phyloP scores from a whole-genome alignment of 1,140 invertebrate species.

The Drosophila hydei region DNA sequence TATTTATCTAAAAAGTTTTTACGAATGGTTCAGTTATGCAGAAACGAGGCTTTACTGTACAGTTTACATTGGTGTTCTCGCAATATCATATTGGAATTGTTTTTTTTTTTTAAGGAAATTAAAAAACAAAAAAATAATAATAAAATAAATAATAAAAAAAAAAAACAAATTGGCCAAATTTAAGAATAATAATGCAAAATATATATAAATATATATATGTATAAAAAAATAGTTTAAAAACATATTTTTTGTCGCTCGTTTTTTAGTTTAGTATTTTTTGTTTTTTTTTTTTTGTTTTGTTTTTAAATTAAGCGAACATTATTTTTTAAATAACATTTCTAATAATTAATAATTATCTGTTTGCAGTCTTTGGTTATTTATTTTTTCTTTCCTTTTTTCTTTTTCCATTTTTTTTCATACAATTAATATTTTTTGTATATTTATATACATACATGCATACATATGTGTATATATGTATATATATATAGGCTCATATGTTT shows the following conservation, averaged over 20 bases:
- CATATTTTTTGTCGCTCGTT: constrained; percentile 42
- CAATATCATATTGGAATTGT: constrained; percentile 64
- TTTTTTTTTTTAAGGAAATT: constrained; percentile 57
- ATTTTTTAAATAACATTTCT: constrained; percentile 84
- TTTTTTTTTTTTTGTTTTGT: constrained; percentile 28
- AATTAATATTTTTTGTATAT: constrained; percentile 47
- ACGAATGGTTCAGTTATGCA: constrained; percentile 24
- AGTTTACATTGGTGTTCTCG: constrained; percentile 40
- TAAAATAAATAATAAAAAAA: constrained; percentile 36
- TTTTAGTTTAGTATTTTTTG: constrained; percentile 25
- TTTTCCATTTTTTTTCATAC: constrained; percentile 40
- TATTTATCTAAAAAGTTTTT: constrained; percentile 72
- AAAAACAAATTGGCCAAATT: constrained; percentile 46
- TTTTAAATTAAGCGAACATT: constrained; percentile 79
- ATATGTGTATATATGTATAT: constrained; percentile 14
- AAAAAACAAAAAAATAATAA: constrained; percentile 67
- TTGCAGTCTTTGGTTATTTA: constrained; percentile 85
- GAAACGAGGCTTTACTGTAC: constrained; percentile 59
- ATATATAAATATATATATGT: neutral
- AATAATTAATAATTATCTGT: constrained; percentile 84
- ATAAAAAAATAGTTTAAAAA: constrained; percentile 50
- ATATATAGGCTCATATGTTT: constrained; percentile 36
- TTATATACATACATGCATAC: constrained; percentile 19
- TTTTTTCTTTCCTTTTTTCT: constrained; percentile 64
- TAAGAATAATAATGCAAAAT: constrained; percentile 45